A percentile compares a stretch with the other conserved stretches of the same genome.
Conservation (phyloP, 2,797 vertebrate species). For the Xiphophorus birchmanni region DNA sequence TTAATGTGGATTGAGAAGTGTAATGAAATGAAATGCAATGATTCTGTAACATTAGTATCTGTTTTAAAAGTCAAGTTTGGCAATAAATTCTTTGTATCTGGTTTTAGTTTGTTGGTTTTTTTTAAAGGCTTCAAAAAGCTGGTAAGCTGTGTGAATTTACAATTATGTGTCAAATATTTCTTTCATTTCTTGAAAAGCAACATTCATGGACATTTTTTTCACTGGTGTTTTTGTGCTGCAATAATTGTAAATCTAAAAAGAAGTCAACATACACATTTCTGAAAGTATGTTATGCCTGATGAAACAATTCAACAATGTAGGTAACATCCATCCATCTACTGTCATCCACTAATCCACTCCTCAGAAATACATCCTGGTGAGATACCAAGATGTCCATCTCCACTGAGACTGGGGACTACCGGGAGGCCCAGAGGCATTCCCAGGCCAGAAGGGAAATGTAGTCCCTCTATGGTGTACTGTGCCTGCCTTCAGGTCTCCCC, state of each 20-base stretch:
- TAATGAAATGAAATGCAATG: background rate
- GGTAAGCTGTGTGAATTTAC: background rate
- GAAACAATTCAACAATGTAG: background rate
- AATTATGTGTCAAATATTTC: background rate
- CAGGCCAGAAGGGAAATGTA: too few relatives aligned
- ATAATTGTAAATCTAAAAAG: background rate
- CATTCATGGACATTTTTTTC: background rate
- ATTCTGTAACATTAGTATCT: background rate
- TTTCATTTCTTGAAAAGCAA: background rate
- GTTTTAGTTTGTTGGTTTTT: background rate
- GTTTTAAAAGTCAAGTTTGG: background rate
- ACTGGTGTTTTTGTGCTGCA: background rate
- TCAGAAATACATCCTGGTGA: background rate
- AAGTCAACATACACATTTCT: background rate
- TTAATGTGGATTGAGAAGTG: background rate
- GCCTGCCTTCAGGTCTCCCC: background rate
- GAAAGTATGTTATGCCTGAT: background rate
- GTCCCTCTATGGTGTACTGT: too few relatives aligned
- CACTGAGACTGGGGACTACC: background rate
- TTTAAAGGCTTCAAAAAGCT: background rate
- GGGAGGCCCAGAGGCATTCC: too few relatives aligned
- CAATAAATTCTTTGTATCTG: background rate
- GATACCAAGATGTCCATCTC: background rate
- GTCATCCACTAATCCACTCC: background rate
- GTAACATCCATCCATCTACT: background rate